Conservation (phyloP, 2,797 vertebrate species). For the Sebastiscus tertius region DNA sequence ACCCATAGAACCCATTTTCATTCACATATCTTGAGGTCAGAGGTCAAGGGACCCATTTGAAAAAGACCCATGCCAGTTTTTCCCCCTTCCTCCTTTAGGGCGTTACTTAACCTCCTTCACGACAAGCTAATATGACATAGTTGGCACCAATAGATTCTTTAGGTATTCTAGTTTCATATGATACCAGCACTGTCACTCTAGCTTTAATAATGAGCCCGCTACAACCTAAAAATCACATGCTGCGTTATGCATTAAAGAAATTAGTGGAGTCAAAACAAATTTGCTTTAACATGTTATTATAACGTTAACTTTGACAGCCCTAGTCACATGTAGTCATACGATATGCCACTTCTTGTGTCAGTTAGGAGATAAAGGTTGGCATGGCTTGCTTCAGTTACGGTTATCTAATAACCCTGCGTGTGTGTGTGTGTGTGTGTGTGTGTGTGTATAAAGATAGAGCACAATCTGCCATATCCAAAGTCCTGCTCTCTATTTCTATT, state of each 20-base stretch:
- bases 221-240: background rate
- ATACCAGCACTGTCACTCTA: background rate
- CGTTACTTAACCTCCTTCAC: too few relatives aligned
- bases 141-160: too few relatives aligned
- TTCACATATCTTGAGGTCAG: too few relatives aligned
- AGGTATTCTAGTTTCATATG: background rate
- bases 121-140: too few relatives aligned
- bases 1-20: too few relatives aligned
- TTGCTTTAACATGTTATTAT: background rate
- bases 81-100: too few relatives aligned
- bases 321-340: background rate
- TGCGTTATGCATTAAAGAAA: background rate
- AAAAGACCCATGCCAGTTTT: too few relatives aligned
- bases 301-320: background rate
- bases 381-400: background rate
- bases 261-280: background rate
- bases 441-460: background rate
- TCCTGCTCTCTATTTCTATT: slow-evolving; percentile 24
- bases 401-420: background rate
- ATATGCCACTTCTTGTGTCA: background rate
- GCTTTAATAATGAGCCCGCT: background rate
- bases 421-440: background rate
- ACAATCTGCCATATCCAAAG: background rate
- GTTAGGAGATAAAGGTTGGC: background rate
- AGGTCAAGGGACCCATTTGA: too few relatives aligned